Percentiles rank a stretch among this genome's conserved stretches.
Evolutionary conservation across 2,797 vertebrate genomes (phyloP).

Genomic region (Gorsachius magnificus): DNA sequence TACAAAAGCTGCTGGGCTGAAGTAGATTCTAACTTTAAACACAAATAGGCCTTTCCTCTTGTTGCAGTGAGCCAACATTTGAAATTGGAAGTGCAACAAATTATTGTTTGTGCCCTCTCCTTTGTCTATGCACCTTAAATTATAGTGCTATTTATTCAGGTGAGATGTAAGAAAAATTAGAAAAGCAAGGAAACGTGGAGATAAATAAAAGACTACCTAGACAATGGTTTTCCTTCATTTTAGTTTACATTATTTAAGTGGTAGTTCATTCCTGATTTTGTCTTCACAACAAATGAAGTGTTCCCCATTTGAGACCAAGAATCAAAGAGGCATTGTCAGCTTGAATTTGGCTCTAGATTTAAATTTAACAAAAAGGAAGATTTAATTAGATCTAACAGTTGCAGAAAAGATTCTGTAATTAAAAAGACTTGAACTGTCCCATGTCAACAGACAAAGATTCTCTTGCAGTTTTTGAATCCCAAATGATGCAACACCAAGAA

Average conservation of each 20-base stretch:
- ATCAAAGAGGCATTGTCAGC: background rate
- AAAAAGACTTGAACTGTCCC: background rate
- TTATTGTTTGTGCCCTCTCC: background rate
- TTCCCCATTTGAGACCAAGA: background rate
- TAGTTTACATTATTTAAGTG: background rate
- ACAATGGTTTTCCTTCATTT: background rate
- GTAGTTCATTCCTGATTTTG: background rate
- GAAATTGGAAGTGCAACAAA: background rate
- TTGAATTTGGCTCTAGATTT: constrained; percentile 12
- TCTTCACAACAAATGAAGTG: background rate
- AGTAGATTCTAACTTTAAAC: constrained; percentile 2
- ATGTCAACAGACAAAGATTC: background rate
- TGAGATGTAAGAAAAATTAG: background rate
- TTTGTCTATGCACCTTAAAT: constrained; percentile 9
- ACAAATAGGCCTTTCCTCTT: background rate
- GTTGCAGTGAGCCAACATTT: background rate
- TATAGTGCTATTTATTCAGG: background rate
- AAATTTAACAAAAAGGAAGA: background rate
- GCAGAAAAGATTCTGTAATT: background rate
- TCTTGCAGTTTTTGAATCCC: background rate
- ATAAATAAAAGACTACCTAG: background rate
- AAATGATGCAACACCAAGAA: background rate
- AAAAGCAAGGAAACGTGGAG: background rate
- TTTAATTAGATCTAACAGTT: constrained; percentile 7
- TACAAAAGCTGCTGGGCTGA: background rate